phyloP scores from a whole-genome alignment of 2,888 invertebrate genomes.

The Agriopis marginaria region DNA sequence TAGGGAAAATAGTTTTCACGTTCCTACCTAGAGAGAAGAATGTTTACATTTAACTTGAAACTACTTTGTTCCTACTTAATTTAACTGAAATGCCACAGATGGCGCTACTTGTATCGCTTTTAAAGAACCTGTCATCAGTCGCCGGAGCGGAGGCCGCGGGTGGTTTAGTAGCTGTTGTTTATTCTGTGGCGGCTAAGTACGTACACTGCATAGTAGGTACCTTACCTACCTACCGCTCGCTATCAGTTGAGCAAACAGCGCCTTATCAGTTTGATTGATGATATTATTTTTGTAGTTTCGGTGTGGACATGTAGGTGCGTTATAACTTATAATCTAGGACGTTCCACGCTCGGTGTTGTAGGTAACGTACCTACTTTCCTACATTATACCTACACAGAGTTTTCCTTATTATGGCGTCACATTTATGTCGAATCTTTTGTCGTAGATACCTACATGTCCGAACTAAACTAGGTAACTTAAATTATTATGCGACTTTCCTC shows the following conservation, averaged over 20 bases:
- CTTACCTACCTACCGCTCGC: slow-evolving; percentile 15
- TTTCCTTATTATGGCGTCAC: background rate
- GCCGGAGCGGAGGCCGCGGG: background rate
- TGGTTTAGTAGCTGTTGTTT: background rate
- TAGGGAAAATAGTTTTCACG: background rate
- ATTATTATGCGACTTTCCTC: too few relatives aligned
- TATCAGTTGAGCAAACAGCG: slow-evolving; percentile 45
- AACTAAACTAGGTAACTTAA: too few relatives aligned
- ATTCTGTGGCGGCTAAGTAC: background rate
- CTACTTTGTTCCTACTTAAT: background rate
- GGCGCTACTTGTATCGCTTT: background rate
- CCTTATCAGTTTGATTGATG: slow-evolving; percentile 50
- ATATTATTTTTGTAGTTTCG: slow-evolving; percentile 44
- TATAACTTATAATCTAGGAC: slow-evolving; percentile 20
- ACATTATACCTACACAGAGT: background rate
- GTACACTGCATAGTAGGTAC: background rate
- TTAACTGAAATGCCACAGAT: slow-evolving; percentile 7
- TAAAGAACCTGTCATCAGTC: background rate
- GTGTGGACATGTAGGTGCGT: slow-evolving; percentile 27
- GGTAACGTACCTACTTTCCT: background rate
- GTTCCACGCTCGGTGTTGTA: background rate
- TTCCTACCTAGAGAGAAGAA: background rate
- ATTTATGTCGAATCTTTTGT: background rate
- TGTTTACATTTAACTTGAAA: background rate
- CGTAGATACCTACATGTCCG: too few relatives aligned